phyloP scores from a whole-genome alignment of 2,888 invertebrate species.

The Coleophora flavipennella region DNA sequence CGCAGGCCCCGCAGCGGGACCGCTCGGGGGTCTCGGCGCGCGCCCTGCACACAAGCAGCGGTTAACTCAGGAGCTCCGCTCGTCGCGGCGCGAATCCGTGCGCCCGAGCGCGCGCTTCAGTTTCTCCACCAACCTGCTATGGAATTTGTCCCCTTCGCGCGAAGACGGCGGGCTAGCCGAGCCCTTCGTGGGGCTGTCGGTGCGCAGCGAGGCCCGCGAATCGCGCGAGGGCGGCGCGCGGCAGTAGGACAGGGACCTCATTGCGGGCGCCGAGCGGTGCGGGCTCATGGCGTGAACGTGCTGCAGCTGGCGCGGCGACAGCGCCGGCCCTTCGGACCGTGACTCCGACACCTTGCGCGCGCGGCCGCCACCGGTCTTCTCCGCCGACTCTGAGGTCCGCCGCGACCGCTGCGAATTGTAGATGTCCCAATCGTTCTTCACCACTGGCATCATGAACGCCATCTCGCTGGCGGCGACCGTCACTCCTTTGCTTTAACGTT shows the following conservation, averaged over 20 bases:
- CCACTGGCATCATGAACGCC: conserved; percentile 97
- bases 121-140: conserved; percentile 85
- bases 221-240: conserved; percentile 70
- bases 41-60: conserved; percentile 66
- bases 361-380: conserved; percentile 50
- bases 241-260: conserved; percentile 72
- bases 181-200: conserved; percentile 78
- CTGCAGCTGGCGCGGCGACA: conserved; percentile 67
- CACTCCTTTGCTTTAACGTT: conserved; percentile 58
- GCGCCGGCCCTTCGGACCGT: conserved; percentile 81
- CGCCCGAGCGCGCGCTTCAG: conserved; percentile 80
- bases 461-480: conserved; percentile 71
- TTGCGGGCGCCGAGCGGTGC: conserved; percentile 78
- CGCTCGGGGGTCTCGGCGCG: conserved; percentile 59
- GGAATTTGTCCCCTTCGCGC: conserved; percentile 80
- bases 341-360: conserved; percentile 83
- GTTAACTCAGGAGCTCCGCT: conserved; percentile 71
- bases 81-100: conserved; percentile 59
- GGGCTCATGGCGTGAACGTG: conserved; percentile 65
- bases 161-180: conserved; percentile 76
- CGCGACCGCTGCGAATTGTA: conserved; percentile 88
- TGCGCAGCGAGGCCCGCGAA: conserved; percentile 76
- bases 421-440: conserved; percentile 95
- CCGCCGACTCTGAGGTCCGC: conserved; percentile 80
- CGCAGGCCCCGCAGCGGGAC: conserved; percentile 50